Evolutionary conservation across 2,888 invertebrate genomes (phyloP).

Genomic region (Tiliacea citrago): DNA sequence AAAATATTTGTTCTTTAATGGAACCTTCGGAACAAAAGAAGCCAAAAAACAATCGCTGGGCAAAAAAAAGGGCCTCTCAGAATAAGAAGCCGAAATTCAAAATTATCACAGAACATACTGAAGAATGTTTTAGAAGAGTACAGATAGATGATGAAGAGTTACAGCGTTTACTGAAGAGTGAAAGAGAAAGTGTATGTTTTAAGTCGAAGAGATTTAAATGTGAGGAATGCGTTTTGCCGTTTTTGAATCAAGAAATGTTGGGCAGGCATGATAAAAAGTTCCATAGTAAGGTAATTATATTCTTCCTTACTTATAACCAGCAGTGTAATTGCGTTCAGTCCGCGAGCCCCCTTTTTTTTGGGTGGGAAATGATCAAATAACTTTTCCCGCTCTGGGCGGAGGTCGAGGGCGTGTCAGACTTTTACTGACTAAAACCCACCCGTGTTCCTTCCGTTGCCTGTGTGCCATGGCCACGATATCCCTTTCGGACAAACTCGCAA

Average conservation of each 20-base stretch:
- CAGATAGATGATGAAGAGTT: constrained; percentile 56
- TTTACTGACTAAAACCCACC: too few relatives aligned
- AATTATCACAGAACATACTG: constrained; percentile 54
- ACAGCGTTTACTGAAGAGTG: constrained; percentile 31
- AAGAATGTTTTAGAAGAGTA: constrained; percentile 59
- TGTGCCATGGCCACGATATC: too few relatives aligned
- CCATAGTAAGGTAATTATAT: constrained; percentile 48
- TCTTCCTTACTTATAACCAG: too few relatives aligned
- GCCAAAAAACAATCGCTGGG: constrained; percentile 68
- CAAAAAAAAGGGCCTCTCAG: constrained; percentile 60
- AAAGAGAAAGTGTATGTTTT: constrained; percentile 58
- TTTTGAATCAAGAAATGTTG: constrained; percentile 50
- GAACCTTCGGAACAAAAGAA: constrained; percentile 14
- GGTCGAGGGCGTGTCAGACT: too few relatives aligned
- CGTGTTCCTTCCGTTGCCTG: too few relatives aligned
- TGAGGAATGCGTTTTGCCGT: constrained; percentile 58
- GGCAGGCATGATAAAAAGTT: constrained; percentile 49
- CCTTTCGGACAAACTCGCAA: too few relatives aligned
- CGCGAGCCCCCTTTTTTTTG: too few relatives aligned
- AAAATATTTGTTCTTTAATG: background rate
- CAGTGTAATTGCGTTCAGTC: too few relatives aligned
- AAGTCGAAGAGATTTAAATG: constrained; percentile 65
- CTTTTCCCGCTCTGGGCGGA: too few relatives aligned
- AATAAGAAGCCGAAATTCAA: constrained; percentile 75
- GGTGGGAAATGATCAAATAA: too few relatives aligned